Conservation (phyloP, 2,888 invertebrate genomes). For the Enchytraeus crypticus region DNA sequence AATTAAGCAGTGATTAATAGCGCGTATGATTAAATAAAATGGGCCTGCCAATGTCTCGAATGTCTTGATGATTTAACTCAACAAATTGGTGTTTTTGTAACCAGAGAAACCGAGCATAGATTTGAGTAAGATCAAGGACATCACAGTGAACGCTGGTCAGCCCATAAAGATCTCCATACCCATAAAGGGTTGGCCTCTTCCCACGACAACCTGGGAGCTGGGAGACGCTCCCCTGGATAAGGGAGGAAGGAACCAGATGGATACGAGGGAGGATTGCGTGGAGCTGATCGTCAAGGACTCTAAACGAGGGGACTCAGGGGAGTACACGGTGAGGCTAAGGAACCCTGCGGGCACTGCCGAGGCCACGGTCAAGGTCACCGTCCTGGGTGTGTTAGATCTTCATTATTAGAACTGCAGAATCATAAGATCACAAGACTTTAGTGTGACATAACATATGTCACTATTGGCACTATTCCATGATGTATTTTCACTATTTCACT, state of each 20-base stretch:
- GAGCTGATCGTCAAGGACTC: constrained; percentile 87
- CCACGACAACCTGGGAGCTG: constrained; percentile 74
- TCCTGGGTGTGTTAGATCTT: constrained; percentile 58
- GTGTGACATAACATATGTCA: too few relatives aligned
- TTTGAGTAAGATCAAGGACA: constrained; percentile 60
- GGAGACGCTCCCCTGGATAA: constrained; percentile 10
- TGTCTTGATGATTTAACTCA: too few relatives aligned
- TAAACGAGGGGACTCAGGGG: constrained; percentile 78
- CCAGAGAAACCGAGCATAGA: constrained; percentile 80
- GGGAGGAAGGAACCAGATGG: constrained; percentile 14
- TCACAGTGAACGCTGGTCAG: constrained; percentile 92
- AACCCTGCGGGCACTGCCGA: constrained; percentile 93
- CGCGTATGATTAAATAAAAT: too few relatives aligned
- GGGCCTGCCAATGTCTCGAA: too few relatives aligned
- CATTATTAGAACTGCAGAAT: too few relatives aligned
- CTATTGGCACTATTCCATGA: too few relatives aligned
- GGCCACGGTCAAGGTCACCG: constrained; percentile 85
- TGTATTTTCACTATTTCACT: too few relatives aligned
- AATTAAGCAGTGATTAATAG: too few relatives aligned
- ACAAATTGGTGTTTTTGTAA: too few relatives aligned
- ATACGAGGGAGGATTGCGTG: constrained; percentile 60
- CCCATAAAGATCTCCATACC: constrained; percentile 95
- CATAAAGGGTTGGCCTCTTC: constrained; percentile 85
- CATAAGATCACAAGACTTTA: too few relatives aligned
- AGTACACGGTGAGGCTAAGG: constrained; percentile 80